Percentiles rank a stretch among this genome's conserved stretches.
Evolutionary conservation across 2,113 vertebrate genomes (phyloP).

Genomic region (Phainopepla nitens): DNA sequence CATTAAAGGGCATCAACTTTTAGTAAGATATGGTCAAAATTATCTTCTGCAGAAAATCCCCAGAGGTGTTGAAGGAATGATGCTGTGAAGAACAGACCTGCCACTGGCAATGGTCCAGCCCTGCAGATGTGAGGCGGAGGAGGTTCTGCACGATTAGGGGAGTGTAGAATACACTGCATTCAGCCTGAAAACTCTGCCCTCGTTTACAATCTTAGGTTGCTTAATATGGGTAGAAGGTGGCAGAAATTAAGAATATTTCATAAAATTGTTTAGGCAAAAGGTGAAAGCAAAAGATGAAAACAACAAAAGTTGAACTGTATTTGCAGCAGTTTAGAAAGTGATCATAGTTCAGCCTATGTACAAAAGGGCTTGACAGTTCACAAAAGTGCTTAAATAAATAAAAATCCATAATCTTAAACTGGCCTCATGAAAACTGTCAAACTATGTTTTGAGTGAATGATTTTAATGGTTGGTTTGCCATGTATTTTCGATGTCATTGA

Average conservation of each 20-base stretch:
- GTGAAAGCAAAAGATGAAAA: background rate
- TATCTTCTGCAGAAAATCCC: slow-evolving; percentile 49
- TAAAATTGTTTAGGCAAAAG: background rate
- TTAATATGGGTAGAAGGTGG: slow-evolving; percentile 25
- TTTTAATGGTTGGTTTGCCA: background rate
- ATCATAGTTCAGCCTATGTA: background rate
- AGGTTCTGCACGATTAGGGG: slow-evolving; percentile 36
- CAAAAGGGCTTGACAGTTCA: background rate
- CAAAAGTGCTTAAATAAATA: background rate
- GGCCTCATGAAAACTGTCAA: background rate
- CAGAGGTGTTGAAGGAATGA: slow-evolving; percentile 1
- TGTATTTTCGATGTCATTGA: background rate
- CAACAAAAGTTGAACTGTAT: background rate
- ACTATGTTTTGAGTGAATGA: background rate
- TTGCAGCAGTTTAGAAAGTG: background rate
- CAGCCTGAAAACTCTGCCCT: slow-evolving; percentile 29
- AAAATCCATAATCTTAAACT: background rate
- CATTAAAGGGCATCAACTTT: slow-evolving; percentile 18
- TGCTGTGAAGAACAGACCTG: slow-evolving; percentile 40
- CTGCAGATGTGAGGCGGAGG: slow-evolving; percentile 62
- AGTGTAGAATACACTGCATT: background rate
- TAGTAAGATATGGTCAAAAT: slow-evolving; percentile 19
- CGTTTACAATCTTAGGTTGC: background rate
- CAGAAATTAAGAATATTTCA: background rate
- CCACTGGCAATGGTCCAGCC: slow-evolving; percentile 40